Base-by-base conservation (phyloP, 2,888 invertebrate genomes). In the Andrena fulva region DNA sequence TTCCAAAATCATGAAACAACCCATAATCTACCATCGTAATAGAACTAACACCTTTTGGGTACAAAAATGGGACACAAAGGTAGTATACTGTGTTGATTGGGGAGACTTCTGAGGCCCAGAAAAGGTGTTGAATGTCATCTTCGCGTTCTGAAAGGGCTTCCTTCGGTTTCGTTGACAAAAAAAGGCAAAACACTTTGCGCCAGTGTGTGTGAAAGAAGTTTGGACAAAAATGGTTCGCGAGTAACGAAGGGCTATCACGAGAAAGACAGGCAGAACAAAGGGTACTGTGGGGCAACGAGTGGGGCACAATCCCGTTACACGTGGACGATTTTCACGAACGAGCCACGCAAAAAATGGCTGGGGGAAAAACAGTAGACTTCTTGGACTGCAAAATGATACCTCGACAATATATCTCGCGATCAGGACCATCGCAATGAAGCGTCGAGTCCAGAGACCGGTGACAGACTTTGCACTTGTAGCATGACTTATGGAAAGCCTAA, bases 371-470 rank as follows among this genome's bases (percentile, higher is more conserved):
- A 56, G 10, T 56, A 56, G 56, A 56, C 2, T 72, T 62, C 77
- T 77, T 82, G 60, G 75, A 66, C 82, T 85, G 87, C 89, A 86
- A 88, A 89, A 90, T 91, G 92, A 89, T 97, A 98, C 98, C 97
- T 97, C 97, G 96, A 95, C 98, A 99, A 95, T 98, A 98, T 93
- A 98, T 96, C 92, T 98, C 97, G 94, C 95, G 96, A 95, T 98
- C 98, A 93, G 98, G 98, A 93, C 98, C 98, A 95, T 98, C 98
- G 95, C 98, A 98, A 95, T 97, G 97, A 95, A 96, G 96, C 94
- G 97, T 96, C 89, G 98, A 98, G 95, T 98, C 97, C 95, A 98
- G 96, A 93, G 96, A 96, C 95, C 96, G 96, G 94, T 96, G 96
- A 95, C 98, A 98, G 95, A 96, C 95, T 94, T 96, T 95, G 95